These are phyloP conservation scores for Gymnogyps californianus DNA, from an alignment of 2,113 vertebrate genomes.

Conservation along the genomic window DNA sequence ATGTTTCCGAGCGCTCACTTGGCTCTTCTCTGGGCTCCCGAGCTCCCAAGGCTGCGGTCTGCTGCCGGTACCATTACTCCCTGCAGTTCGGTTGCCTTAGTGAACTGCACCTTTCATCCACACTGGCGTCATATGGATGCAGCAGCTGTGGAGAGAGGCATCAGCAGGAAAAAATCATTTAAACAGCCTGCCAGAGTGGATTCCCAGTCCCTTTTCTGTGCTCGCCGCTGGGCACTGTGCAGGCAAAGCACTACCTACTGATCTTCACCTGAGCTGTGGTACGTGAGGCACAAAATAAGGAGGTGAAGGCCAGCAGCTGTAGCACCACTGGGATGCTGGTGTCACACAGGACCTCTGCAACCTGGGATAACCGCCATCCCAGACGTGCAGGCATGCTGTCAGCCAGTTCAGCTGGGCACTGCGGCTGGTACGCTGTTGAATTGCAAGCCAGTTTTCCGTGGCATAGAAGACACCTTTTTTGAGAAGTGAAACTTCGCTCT, in stretches of 20 bases:
- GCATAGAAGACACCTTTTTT: too few relatives aligned
- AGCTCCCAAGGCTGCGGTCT: background rate
- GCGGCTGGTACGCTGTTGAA: background rate
- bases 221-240: rapidly evolving
- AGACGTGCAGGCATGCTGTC: rapidly evolving
- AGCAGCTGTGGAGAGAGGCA: background rate
- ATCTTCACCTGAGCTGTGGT: background rate
- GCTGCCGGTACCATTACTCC: background rate
- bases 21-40: background rate
- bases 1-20: rapidly evolving
- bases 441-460: background rate
- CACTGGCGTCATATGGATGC: background rate
- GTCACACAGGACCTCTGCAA: background rate
- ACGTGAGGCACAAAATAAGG: background rate
- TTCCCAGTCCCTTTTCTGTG: background rate
- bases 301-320: background rate
- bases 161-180: background rate
- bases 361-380: background rate
- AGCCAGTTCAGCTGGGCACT: background rate
- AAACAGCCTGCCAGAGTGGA: background rate
- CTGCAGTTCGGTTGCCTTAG: background rate
- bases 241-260: background rate
- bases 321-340: background rate
- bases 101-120: background rate
- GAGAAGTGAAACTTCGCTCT: background rate